Evolutionary conservation across 2,113 vertebrate genomes (phyloP), one percentile per base, ranked within the genome.

Genomic region (Calyptommatus sinebrachiatus): DNA sequence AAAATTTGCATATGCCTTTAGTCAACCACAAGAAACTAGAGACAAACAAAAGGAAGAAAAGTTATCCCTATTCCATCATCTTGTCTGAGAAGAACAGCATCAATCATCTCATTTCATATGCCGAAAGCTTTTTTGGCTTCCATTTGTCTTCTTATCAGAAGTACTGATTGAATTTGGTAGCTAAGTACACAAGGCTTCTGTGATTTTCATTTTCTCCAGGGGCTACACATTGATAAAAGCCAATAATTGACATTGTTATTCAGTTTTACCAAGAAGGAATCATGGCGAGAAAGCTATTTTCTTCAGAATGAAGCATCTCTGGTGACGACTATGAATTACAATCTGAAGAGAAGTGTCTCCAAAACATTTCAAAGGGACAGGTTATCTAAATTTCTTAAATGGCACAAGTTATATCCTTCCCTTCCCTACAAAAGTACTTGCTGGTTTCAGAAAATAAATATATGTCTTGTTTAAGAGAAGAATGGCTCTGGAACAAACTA

Each of bases 91-190:
- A 89, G 84, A 91, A 85, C 87, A 78, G 81, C 84, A 84, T 84
- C 85, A 85, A 88, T 87, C 81, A 88, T 75, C 84, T 87, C 80
- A 81, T 81, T 77, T 89, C 85, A 86, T 90, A 82, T 53, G 84
- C 74, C 69, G 86, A 85, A 91, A 86, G 68, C 78, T 79, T 87
- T 77, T 88, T 74, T 87, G 84, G 68, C 82, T 87, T 87, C 80
- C 78, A 71, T 88, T 89, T 91, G 84, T 83, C 91, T 82, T 79
- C 86, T 90, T 92, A 91, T 88, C 83, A 86, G 79, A 78, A 78
- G 78, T 82, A 89, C 76, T 88, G 88, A 91, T 91, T 91, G 88
- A 92, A 91, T 92, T 93, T 89, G 78, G 88, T 92, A 91, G 90
- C 85, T 87, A 91, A 91, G 85, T 79, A 76, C 88, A 85, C 73